phyloP scores from a whole-genome alignment of 2,797 vertebrate genomes.

The Enteromius afrohamiltoni region DNA sequence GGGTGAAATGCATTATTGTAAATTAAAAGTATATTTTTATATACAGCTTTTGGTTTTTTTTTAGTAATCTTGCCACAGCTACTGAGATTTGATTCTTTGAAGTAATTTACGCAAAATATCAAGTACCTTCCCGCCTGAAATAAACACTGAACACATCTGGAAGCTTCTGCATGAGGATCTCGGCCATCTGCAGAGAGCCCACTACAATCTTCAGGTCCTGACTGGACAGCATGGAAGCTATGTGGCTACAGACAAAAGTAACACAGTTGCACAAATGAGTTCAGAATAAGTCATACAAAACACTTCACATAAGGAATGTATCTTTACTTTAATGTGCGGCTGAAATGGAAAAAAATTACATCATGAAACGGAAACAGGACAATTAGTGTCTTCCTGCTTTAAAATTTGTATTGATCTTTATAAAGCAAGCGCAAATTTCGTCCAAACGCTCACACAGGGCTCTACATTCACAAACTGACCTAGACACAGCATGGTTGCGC shows the following conservation, averaged over 20 bases:
- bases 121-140: conserved; percentile 98
- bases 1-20: neutral
- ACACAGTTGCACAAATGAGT: neutral
- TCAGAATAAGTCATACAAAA: neutral
- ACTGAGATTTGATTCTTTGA: neutral
- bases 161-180: conserved; percentile 99
- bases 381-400: neutral
- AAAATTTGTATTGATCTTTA: neutral
- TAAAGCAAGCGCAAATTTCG: neutral
- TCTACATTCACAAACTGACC: conserved; percentile 74
- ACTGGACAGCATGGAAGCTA: conserved; percentile 99
- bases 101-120: neutral
- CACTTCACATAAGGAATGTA: neutral
- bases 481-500: conserved; percentile 98
- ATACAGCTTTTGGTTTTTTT: neutral
- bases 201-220: conserved; percentile 99
- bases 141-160: conserved; percentile 99
- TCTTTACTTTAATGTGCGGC: too few relatives aligned
- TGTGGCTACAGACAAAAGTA: conserved; percentile 86
- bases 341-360: neutral
- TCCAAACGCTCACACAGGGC: neutral
- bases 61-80: neutral
- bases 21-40: neutral
- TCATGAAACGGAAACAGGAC: neutral
- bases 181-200: conserved; percentile 98